Evolutionary conservation across 1,140 invertebrate species (phyloP), one percentile per base, ranked within the genome.

Genomic region (Solenopsis fugax): DNA sequence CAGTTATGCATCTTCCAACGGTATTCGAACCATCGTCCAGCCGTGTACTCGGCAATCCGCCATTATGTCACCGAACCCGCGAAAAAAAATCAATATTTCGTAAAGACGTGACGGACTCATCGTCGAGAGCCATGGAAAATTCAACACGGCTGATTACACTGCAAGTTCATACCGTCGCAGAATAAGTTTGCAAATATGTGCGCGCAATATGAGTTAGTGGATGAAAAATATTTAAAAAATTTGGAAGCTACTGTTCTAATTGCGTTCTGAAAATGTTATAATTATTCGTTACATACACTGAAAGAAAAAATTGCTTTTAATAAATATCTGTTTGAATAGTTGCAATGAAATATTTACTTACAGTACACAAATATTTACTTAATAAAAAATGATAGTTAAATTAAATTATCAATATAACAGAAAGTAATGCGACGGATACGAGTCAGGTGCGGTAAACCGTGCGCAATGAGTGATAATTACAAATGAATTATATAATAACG

Each of bases 1-100:
- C 87, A 85, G 87, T 90, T 92, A 89, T 92, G 90, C 80, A 92
- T 92, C 91, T 90, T 85, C 67, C 54, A 12, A 24, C 37, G 86
- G 78, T 64, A 85, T 78, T 65, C 82, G 60, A 62, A 64, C 18
- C 21, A 6, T 29, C 73, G 29, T 12, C 12, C 52, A 29, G 5
- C 18, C 24, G 6, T 45, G 10, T 71, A 65, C 54, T 64, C 84
- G 72, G 50, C 73, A 76, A 88, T 77, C 76, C 82, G 37, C 75
- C 65, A 56, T 89, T 89, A 85, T 54, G 85, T 82, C 89, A 64
- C 12, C 52, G 67, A 64, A 87, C 21, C 64, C 81, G 21, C 54
- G 77, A 52, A 89, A 87, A 80, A 73, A 90, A 89, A 89, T 90
- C 88, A 87, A 89, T 90, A 89, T 87, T 84, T 89, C 41, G 13